Evolutionary conservation across 1,140 invertebrate species (phyloP).

Genomic region (Drosophila sucinea): DNA sequence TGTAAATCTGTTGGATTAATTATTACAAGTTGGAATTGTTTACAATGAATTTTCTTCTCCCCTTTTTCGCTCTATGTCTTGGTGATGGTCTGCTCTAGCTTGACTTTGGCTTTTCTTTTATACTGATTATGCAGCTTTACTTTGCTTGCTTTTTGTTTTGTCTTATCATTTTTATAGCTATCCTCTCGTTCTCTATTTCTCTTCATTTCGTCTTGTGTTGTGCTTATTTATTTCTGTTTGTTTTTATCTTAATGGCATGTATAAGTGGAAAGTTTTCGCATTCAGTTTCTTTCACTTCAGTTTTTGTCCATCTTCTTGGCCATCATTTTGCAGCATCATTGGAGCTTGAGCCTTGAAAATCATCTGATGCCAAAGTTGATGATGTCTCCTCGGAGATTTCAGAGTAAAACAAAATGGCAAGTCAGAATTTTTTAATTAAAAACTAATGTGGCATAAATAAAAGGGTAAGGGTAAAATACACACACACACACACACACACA

Average conservation of each 20-base stretch:
- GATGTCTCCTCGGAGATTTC: constrained; percentile 40
- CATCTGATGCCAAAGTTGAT: constrained; percentile 42
- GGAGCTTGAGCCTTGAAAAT: constrained; percentile 49
- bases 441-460: constrained; percentile 82
- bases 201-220: neutral
- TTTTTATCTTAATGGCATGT: constrained; percentile 52
- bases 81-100: neutral
- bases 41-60: constrained; percentile 66
- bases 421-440: constrained; percentile 81
- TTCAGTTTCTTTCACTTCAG: constrained; percentile 3
- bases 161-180: constrained; percentile 33
- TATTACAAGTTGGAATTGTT: constrained; percentile 79
- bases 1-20: constrained; percentile 79
- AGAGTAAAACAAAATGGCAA: constrained; percentile 45
- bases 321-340: constrained; percentile 50
- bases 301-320: neutral
- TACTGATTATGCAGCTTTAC: constrained; percentile 43
- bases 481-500: constrained; percentile 8
- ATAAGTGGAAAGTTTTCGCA: constrained; percentile 23
- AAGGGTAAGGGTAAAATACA: constrained; percentile 28
- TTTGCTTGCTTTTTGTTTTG: constrained; percentile 22
- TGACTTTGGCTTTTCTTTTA: constrained; percentile 35
- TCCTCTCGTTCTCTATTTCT: constrained; percentile 38
- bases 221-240: constrained; percentile 16
- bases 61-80: constrained; percentile 13